Evolutionary conservation across 2,113 vertebrate genomes (phyloP).

Genomic region (Malurus elegans): DNA sequence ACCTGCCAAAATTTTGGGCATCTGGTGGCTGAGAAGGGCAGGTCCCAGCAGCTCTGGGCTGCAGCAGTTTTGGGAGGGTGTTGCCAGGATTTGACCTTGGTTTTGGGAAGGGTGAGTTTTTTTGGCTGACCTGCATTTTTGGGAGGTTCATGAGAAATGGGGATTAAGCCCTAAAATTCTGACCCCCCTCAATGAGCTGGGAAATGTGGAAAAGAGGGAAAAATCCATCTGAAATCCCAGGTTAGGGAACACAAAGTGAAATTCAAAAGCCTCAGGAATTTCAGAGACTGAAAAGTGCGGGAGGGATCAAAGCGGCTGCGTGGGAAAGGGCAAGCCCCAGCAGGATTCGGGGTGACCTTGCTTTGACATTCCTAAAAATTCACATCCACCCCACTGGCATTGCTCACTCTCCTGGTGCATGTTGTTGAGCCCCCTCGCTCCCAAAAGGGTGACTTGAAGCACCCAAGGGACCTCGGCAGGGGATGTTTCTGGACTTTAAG

Average conservation of each 20-base stretch:
- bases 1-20: not conserved
- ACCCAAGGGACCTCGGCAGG: accelerated
- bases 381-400: accelerated
- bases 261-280: not conserved
- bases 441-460: accelerated
- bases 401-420: accelerated
- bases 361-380: not conserved
- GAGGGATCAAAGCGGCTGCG: not conserved
- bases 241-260: accelerated
- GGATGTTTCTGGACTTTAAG: accelerated
- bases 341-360: not conserved
- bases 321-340: not conserved
- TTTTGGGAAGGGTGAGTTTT: not conserved
- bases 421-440: accelerated
- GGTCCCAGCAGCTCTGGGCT: not conserved
- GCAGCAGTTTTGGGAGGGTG: not conserved
- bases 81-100: not conserved
- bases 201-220: not conserved
- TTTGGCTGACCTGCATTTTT: accelerated
- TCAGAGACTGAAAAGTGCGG: not conserved
- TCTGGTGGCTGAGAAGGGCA: not conserved
- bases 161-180: not conserved
- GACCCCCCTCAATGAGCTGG: accelerated
- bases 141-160: accelerated
- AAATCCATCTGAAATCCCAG: not conserved